Percentiles rank a stretch among this genome's conserved stretches.
Conservation (phyloP, 2,888 invertebrate species). For the Cecidostiba fungosa region DNA sequence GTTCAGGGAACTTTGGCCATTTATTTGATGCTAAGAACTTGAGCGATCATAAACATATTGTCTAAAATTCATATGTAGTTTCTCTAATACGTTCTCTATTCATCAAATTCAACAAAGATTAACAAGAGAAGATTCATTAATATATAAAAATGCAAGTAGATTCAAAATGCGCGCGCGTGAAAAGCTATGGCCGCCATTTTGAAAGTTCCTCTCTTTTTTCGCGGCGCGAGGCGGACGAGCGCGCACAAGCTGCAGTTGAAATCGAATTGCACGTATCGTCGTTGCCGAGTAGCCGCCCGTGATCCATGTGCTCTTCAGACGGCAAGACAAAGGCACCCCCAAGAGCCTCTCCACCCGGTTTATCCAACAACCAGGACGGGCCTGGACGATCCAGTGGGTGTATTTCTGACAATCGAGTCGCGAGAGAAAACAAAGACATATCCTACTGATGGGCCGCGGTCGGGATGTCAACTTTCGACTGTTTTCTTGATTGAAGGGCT, state of each 20-base stretch:
- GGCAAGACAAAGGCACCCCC: neutral
- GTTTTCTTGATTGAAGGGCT: neutral
- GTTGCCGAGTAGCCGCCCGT: neutral
- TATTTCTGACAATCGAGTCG: neutral
- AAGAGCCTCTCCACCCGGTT: neutral
- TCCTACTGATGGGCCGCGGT: neutral
- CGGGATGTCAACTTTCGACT: neutral
- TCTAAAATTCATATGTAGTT: too few relatives aligned
- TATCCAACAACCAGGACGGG: neutral
- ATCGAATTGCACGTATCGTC: slow-evolving; percentile 19
- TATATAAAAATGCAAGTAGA: too few relatives aligned
- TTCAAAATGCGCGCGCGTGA: neutral
- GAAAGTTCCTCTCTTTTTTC: slow-evolving; percentile 9
- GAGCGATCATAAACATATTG: too few relatives aligned
- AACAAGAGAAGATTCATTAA: too few relatives aligned
- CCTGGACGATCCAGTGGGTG: neutral
- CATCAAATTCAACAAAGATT: too few relatives aligned
- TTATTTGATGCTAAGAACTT: too few relatives aligned
- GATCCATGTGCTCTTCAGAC: slow-evolving; percentile 36
- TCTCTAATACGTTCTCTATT: too few relatives aligned
- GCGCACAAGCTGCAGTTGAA: slow-evolving; percentile 23
- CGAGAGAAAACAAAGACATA: neutral
- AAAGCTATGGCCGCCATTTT: slow-evolving; percentile 27
- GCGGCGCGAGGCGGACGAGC: neutral
- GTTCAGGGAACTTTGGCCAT: too few relatives aligned